Evolutionary conservation across 2,797 vertebrate genomes (phyloP).

Genomic region (Poeciliopsis gracilis): DNA sequence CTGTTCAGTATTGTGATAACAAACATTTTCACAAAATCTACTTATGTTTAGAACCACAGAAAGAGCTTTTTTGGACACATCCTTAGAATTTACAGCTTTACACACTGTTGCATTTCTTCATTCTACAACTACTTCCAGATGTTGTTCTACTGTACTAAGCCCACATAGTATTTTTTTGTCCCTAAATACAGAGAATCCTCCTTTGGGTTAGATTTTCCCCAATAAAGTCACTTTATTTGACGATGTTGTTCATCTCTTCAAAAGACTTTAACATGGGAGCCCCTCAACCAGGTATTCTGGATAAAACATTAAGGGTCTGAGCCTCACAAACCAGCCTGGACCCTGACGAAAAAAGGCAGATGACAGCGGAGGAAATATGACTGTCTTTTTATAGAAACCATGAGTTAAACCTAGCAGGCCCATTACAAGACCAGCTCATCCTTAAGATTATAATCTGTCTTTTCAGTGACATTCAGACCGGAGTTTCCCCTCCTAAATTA

Average conservation of each 20-base stretch:
- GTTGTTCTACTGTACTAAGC: slow-evolving; percentile 52
- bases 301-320: slow-evolving; percentile 58
- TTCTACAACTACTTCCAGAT: slow-evolving; percentile 72
- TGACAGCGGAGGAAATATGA: slow-evolving; percentile 36
- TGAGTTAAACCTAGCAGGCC: slow-evolving; percentile 15
- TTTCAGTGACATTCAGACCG: slow-evolving; percentile 6
- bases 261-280: slow-evolving; percentile 48
- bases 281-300: slow-evolving; percentile 52
- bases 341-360: slow-evolving; percentile 31
- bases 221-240: slow-evolving; percentile 61
- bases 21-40: neutral
- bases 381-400: slow-evolving; percentile 27
- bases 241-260: slow-evolving; percentile 62
- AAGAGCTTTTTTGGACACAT: neutral
- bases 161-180: slow-evolving; percentile 18
- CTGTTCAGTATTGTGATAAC: neutral
- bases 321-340: slow-evolving; percentile 46
- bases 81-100: neutral
- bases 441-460: slow-evolving; percentile 18
- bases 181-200: slow-evolving; percentile 45
- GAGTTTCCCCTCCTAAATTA: neutral
- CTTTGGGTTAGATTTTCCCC: slow-evolving; percentile 54
- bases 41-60: neutral
- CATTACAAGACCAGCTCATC: neutral
- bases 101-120: slow-evolving; percentile 59